Evolutionary conservation across 2,113 vertebrate genomes (phyloP), one percentile per base, ranked within the genome.

Genomic region (Axis porcinus): DNA sequence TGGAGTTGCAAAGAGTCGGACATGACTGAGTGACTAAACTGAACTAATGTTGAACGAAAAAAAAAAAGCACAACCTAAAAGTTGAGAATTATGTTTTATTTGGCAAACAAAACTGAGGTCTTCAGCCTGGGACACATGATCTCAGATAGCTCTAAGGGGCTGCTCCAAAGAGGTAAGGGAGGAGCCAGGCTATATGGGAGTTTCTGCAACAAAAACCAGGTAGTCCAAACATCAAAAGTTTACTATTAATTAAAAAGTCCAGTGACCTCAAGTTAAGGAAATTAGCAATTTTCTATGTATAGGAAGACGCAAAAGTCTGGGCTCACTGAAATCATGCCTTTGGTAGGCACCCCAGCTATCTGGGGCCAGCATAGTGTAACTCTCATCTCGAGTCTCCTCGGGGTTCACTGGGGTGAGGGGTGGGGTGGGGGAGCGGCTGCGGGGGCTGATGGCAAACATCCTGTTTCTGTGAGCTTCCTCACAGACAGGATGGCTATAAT

Each of bases 1-100:
- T 64, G 62, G 4, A 3, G 15, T 64, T 0, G 0, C 30, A n/a
- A n/a, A 64, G 30, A n/a, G 30, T 64, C 30, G 2, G 15, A n/a
- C 62, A 17, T 0, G 0, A n/a, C 15, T 64, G 15, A 64, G 62
- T 0, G 3, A 62, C 60, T 62, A 1, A 33, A n/a, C 7, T 33
- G 30, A 64, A 64, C 30, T 64, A 7, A 62, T 6, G 28, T 30
- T 52, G 52, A 52, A 15, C 16, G 15, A 16, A 52, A 52, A 52
- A 52, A 16, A 47, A 16, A 52, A 50, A 14, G 3, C 47, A 50
- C 52, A 52, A 52, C 52, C 52, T 52, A 52, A 52, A 52, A 28
- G 62, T 33, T n/a, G 62, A 67, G 33, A 67, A n/a, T 67, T n/a
- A 33, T 67, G 33, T 67, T 67, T 67, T 16, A 67, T 67, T 17